These are phyloP conservation scores for Trachemys scripta DNA, from an alignment of 2,113 vertebrate genomes.

Conservation along the genomic window DNA sequence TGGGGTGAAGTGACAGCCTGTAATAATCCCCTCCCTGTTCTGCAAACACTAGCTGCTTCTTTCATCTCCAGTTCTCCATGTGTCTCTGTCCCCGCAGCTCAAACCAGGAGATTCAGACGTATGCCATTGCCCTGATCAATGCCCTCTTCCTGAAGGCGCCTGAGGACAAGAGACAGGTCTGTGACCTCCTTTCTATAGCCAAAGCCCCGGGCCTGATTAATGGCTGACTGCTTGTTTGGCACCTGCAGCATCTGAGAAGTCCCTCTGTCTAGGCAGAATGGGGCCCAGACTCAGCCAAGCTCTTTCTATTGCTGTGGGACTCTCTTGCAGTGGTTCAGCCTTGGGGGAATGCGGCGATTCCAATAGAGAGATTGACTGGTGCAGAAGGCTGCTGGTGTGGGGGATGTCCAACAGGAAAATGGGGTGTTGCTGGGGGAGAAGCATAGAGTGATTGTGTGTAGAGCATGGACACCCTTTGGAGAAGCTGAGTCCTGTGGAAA, in stretches of 20 bases:
- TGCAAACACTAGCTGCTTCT: background rate
- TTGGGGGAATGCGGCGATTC: background rate
- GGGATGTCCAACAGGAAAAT: slow-evolving; percentile 4
- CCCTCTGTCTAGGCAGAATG: background rate
- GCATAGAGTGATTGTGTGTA: background rate
- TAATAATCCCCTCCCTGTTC: background rate
- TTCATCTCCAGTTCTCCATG: background rate
- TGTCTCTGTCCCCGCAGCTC: slow-evolving; percentile 84
- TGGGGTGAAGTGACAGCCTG: background rate
- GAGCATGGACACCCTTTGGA: background rate
- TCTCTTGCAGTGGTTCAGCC: slow-evolving; percentile 13
- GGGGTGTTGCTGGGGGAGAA: slow-evolving; percentile 14
- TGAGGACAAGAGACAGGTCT: slow-evolving; percentile 96
- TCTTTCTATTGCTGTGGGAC: background rate
- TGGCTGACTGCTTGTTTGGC: slow-evolving; percentile 54
- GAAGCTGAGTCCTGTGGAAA: background rate
- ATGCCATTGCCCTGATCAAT: slow-evolving; percentile 97
- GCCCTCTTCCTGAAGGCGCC: slow-evolving; percentile 98
- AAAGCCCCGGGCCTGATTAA: background rate
- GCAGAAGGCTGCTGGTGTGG: background rate
- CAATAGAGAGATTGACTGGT: background rate
- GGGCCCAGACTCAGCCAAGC: slow-evolving; percentile 37
- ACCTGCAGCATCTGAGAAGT: background rate
- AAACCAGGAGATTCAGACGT: slow-evolving; percentile 99
- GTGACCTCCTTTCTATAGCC: slow-evolving; percentile 61